Evolutionary conservation across 2,797 vertebrate genomes (phyloP).

Genomic region (Siniperca obscura): DNA sequence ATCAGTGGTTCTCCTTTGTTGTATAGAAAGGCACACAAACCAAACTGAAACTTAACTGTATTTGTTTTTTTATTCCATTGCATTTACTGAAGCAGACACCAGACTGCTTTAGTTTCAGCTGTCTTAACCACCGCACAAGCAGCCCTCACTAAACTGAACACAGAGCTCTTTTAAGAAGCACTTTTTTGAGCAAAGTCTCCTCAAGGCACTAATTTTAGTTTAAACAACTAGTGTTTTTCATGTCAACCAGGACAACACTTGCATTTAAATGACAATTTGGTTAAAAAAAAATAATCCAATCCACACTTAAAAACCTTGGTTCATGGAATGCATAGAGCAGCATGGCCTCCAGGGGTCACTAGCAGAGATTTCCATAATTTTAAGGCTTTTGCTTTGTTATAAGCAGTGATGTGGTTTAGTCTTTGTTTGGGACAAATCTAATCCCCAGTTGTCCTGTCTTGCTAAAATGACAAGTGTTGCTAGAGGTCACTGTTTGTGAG

Average conservation of each 20-base stretch:
- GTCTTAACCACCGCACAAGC: constrained; percentile 6
- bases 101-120: neutral
- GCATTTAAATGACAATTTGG: constrained; percentile 14
- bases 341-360: no score
- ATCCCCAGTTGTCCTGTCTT: neutral
- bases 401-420: neutral
- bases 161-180: constrained; percentile 12
- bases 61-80: constrained; percentile 1
- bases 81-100: neutral
- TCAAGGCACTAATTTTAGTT: constrained; percentile 17
- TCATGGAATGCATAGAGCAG: neutral
- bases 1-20: neutral
- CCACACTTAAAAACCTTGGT: neutral
- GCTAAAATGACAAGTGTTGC: constrained; percentile 1
- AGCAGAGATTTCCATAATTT: neutral
- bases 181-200: neutral
- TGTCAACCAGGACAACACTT: constrained; percentile 11
- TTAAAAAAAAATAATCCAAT: neutral
- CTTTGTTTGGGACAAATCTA: neutral
- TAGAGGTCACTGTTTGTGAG: constrained; percentile 10
- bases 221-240: constrained; percentile 25
- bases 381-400: no score
- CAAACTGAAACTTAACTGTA: neutral
- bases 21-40: neutral
- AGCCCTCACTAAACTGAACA: constrained; percentile 5